phyloP scores from a whole-genome alignment of 2,888 invertebrate genomes.

The Orchesella flavescens region DNA sequence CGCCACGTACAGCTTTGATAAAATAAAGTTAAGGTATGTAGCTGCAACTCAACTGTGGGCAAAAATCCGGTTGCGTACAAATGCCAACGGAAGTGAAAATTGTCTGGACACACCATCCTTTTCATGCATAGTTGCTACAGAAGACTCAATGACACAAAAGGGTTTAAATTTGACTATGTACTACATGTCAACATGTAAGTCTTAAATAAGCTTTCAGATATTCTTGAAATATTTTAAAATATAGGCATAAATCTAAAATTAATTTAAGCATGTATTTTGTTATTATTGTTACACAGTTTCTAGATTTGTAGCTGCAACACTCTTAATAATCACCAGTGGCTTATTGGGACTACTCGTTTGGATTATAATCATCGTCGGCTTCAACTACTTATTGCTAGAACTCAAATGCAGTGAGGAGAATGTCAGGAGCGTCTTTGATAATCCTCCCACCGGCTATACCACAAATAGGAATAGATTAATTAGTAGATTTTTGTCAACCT shows the following conservation, averaged over 20 bases:
- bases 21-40: background rate
- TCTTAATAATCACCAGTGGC: background rate
- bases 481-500: background rate
- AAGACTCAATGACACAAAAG: too few relatives aligned
- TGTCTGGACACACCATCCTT: too few relatives aligned
- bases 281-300: background rate
- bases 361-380: background rate
- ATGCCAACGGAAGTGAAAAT: too few relatives aligned
- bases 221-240: too few relatives aligned
- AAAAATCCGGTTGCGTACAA: background rate
- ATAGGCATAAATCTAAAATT: too few relatives aligned
- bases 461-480: background rate
- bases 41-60: background rate
- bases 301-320: background rate
- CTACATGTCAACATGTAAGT: too few relatives aligned
- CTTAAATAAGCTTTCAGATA: too few relatives aligned
- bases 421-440: background rate
- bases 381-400: background rate
- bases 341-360: background rate
- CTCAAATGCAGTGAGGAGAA: background rate
- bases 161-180: too few relatives aligned
- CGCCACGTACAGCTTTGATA: background rate
- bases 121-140: too few relatives aligned
- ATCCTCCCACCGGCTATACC: slow-evolving; percentile 20
- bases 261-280: background rate